Conservation (phyloP, 2,888 invertebrate genomes). For the Drosophila rellima region DNA sequence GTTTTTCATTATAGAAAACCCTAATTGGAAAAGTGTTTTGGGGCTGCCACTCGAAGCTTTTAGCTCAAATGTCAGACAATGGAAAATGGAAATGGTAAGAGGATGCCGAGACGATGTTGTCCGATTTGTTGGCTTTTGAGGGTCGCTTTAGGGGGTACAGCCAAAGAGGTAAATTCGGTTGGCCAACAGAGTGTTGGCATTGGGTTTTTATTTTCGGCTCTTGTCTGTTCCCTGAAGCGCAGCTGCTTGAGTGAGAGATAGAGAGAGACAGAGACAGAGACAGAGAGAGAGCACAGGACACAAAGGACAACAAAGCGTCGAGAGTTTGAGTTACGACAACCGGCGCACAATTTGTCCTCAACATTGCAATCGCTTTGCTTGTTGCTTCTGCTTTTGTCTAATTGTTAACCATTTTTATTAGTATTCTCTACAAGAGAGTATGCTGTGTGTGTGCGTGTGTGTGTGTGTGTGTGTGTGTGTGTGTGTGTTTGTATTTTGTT, state of each 20-base stretch:
- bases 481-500: slow-evolving; percentile 39
- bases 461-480: slow-evolving; percentile 8
- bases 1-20: slow-evolving; percentile 73
- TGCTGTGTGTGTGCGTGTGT: too few relatives aligned
- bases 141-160: slow-evolving; percentile 16
- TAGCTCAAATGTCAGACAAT: slow-evolving; percentile 77
- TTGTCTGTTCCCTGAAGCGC: slow-evolving; percentile 45
- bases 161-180: slow-evolving; percentile 17
- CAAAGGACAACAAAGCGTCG: slow-evolving; percentile 43
- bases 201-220: neutral
- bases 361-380: slow-evolving; percentile 76
- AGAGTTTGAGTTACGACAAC: slow-evolving; percentile 24
- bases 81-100: slow-evolving; percentile 9
- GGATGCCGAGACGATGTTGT: slow-evolving; percentile 63
- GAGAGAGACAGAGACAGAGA: neutral
- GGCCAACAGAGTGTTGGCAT: slow-evolving; percentile 4
- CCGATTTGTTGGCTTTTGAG: slow-evolving; percentile 77
- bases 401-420: slow-evolving; percentile 72
- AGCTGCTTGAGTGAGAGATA: slow-evolving; percentile 73
- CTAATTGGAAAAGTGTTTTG: slow-evolving; percentile 82
- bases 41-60: slow-evolving; percentile 80
- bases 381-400: slow-evolving; percentile 75
- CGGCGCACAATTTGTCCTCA: slow-evolving; percentile 75
- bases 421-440: slow-evolving; percentile 10
- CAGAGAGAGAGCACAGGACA: slow-evolving; percentile 9